phyloP scores from a whole-genome alignment of 2,797 vertebrate species.

The Rhodeus uyekii region DNA sequence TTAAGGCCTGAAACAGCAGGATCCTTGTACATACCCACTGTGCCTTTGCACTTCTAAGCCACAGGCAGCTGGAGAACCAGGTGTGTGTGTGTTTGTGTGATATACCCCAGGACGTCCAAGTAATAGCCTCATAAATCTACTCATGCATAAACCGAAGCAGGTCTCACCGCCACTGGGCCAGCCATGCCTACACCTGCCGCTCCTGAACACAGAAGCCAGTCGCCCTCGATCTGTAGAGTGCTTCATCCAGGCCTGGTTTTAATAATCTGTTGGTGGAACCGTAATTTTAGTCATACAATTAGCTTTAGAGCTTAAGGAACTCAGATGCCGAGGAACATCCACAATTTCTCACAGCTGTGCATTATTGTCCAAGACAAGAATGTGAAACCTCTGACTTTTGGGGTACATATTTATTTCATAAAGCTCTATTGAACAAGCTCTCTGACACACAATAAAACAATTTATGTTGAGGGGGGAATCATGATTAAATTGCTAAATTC shows the following conservation, averaged over 20 bases:
- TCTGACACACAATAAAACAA: background rate
- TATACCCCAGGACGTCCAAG: constrained; percentile 70
- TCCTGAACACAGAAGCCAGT: background rate
- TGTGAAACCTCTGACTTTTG: background rate
- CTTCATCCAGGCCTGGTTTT: constrained; percentile 8
- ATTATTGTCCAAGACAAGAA: background rate
- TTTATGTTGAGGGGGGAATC: background rate
- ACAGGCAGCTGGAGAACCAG: constrained; percentile 63
- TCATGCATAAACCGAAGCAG: constrained; percentile 64
- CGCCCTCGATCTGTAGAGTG: background rate
- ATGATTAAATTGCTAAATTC: background rate
- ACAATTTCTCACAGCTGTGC: background rate
- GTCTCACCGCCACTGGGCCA: constrained; percentile 2
- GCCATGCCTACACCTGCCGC: constrained; percentile 33
- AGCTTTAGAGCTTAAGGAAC: background rate
- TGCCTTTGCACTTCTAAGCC: constrained; percentile 66
- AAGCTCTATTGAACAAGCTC: constrained; percentile 3
- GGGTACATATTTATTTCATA: constrained; percentile 28
- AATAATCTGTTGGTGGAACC: background rate
- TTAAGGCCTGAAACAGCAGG: constrained; percentile 72
- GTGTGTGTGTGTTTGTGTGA: constrained; percentile 62
- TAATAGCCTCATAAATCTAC: constrained; percentile 73
- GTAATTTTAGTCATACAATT: constrained; percentile 20
- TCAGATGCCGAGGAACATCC: background rate
- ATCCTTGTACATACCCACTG: constrained; percentile 71